A percentile compares a stretch with the other conserved stretches of the same genome.
Evolutionary conservation across 2,113 vertebrate genomes (phyloP).

Genomic region (Callithrix jacchus): DNA sequence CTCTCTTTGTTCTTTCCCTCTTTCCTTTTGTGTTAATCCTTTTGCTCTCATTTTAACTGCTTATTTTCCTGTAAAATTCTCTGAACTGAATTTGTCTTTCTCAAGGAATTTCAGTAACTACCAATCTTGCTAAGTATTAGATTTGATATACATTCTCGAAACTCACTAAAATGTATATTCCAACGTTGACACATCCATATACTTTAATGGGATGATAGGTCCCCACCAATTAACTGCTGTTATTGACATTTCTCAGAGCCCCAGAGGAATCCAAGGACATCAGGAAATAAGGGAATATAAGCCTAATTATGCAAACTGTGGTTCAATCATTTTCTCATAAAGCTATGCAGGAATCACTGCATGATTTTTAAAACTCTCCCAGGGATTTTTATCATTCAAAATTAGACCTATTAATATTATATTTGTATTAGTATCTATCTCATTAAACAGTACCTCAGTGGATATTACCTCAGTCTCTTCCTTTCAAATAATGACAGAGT

Average conservation of each 20-base stretch:
- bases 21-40: background rate
- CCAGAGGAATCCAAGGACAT: background rate
- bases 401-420: conserved; percentile 31
- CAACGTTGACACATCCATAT: background rate
- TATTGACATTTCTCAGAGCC: background rate
- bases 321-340: conserved; percentile 43
- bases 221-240: background rate
- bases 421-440: background rate
- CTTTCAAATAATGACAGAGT: background rate
- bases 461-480: background rate
- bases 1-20: background rate
- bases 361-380: background rate
- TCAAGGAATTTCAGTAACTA: background rate
- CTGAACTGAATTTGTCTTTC: conserved; percentile 10
- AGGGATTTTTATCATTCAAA: background rate
- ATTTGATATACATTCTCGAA: conserved; percentile 2
- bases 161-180: background rate
- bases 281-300: background rate
- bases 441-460: background rate
- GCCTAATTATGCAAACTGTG: conserved; percentile 9
- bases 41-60: background rate
- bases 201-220: background rate
- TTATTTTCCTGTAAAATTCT: conserved; percentile 15
- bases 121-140: conserved; percentile 11
- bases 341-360: background rate